Base-by-base conservation (phyloP, 2,113 vertebrate species). In the Paedocypris sp. region DNA sequence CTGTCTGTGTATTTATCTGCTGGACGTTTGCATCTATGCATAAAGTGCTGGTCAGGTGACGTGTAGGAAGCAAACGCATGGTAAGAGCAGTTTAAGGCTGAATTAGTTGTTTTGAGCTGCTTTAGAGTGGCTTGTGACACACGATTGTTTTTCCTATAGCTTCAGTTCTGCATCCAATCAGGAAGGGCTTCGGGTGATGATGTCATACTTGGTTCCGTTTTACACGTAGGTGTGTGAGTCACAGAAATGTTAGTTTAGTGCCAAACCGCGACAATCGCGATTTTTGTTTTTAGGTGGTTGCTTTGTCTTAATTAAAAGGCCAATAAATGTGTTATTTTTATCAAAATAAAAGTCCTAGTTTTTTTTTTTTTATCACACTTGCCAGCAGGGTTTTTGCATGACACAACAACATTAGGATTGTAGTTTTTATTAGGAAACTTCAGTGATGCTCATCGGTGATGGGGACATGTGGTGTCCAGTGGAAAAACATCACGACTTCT, bases 241-340 rank as follows among this genome's bases (percentile, higher is more conserved):
- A 36, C 41, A 58, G 50, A 57, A 59, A 36, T 47, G 80, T 85
- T 82, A 89, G 85, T 56, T 41, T 87, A 86, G 85, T 90, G 87
- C 87, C 87, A 89, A 90, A 70, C 67, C 69, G 62, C 66, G 71
- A 75, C 71, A 36, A 73, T 51, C 31, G 29, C 50, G 60, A 3
- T 57, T 12, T 64, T 18, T 82, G 85, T 71, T 86, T 69, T 87
- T 76, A 67, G 60, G 79, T 84, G 82, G 87, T 74, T 88, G 87
- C 82, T 76, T 86, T 59, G 51, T 69, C 62, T 79, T 77, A 79
- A 56, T 48, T 33, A 52, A 65, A 86, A 77, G 69, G 68, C 64
- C 77, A 92, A 87, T 90, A 89, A 90, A 90, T 74, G 71, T 48
- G 28, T 74, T 85, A 79, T 91, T 91, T 90, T 78, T 91, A 87